phyloP scores from a whole-genome alignment of 2,113 vertebrate species.

The Datnioides undecimradiatus region DNA sequence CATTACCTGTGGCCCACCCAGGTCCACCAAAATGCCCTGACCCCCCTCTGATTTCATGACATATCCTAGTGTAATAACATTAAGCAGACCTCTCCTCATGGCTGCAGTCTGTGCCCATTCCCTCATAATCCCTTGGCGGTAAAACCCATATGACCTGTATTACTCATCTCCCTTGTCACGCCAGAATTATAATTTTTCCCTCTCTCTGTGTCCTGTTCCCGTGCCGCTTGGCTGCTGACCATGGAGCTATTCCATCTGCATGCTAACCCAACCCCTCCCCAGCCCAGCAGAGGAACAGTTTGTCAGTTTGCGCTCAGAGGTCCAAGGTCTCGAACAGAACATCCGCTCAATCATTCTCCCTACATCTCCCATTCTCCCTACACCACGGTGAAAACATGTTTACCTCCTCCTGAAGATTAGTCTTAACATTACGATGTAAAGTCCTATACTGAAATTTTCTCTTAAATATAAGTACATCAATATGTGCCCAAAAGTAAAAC shows the following conservation, averaged over 20 bases:
- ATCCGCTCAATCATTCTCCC: background rate
- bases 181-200: constrained; percentile 72
- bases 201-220: constrained; percentile 39
- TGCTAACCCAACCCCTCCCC: constrained; percentile 22
- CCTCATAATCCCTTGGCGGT: constrained; percentile 76
- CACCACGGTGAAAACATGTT: background rate
- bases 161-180: constrained; percentile 78
- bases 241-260: constrained; percentile 62
- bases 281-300: constrained; percentile 6
- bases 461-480: background rate
- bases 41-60: constrained; percentile 45
- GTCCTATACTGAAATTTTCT: background rate
- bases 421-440: background rate
- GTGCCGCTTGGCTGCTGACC: constrained; percentile 64
- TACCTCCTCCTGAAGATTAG: too few species aligned
- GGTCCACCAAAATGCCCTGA: background rate
- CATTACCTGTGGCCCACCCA: background rate
- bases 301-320: background rate
- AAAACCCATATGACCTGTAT: constrained; percentile 83
- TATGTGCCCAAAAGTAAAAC: background rate
- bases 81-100: constrained; percentile 65
- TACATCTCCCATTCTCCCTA: background rate
- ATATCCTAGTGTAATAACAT: constrained; percentile 66
- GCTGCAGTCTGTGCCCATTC: constrained; percentile 63
- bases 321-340: constrained; percentile 3